These are phyloP conservation scores for Oscheius sp. DNA, from an alignment of 2,888 invertebrate genomes.

Conservation along the genomic window DNA sequence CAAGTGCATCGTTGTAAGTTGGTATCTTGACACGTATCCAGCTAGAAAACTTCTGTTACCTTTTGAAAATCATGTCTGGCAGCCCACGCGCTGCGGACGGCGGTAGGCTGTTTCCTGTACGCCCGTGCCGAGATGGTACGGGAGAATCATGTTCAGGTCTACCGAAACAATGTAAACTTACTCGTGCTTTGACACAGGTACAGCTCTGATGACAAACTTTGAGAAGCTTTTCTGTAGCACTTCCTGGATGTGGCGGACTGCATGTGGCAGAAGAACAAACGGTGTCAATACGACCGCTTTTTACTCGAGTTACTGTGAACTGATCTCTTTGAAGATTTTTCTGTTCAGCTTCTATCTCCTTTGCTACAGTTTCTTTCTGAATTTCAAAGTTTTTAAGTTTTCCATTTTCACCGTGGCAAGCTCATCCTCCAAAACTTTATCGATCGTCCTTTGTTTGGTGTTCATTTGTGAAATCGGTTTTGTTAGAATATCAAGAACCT, in stretches of 20 bases:
- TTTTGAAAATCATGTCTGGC: too few species aligned
- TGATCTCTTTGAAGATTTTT: background rate
- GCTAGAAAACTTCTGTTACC: too few species aligned
- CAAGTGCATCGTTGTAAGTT: conserved; percentile 6
- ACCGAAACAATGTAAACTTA: background rate
- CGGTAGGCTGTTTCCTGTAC: too few species aligned
- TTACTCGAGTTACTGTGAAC: background rate
- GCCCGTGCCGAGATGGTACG: too few species aligned
- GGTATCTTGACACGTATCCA: conserved; percentile 11
- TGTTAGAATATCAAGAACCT: background rate
- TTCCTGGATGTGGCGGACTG: background rate
- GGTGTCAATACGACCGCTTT: background rate
- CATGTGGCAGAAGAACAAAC: conserved; percentile 5
- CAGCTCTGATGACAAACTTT: conserved; percentile 8
- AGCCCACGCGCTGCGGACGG: too few species aligned
- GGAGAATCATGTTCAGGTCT: too few species aligned
- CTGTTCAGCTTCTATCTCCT: background rate
- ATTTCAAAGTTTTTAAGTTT: too few species aligned
- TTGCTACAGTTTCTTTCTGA: background rate
- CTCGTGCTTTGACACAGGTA: conserved; percentile 1
- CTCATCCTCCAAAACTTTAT: conserved; percentile 4
- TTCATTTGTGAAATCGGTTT: background rate
- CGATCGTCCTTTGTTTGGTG: background rate
- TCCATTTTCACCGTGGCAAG: too few species aligned
- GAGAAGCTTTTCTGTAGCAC: background rate